These are phyloP conservation scores for Oophaga pumilio DNA, from an alignment of 2,113 vertebrate species.

Conservation along the genomic window DNA sequence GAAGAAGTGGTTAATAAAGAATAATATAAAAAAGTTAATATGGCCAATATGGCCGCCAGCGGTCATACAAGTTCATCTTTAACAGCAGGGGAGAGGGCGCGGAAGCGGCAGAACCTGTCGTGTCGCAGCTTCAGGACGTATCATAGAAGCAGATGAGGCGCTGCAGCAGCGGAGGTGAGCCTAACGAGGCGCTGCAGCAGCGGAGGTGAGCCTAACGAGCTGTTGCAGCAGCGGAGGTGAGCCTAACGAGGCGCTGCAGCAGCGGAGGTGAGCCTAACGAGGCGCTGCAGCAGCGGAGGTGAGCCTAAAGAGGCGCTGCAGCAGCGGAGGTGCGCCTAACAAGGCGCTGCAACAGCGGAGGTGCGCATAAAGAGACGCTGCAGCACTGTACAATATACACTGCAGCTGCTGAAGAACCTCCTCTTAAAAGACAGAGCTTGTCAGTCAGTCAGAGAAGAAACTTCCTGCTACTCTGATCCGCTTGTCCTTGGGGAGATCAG, in stretches of 20 bases:
- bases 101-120: not conserved
- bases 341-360: not conserved
- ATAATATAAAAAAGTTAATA: too few species aligned
- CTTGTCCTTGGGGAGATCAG: too few species aligned
- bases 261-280: not conserved
- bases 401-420: not conserved
- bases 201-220: not conserved
- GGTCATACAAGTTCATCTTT: not conserved
- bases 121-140: not conserved
- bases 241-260: not conserved
- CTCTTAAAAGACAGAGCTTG: too few species aligned
- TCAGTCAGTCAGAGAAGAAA: too few species aligned
- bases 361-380: not conserved
- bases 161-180: not conserved
- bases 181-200: not conserved
- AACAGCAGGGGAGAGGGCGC: too few species aligned
- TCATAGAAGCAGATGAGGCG: too few species aligned
- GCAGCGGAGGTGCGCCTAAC: not conserved
- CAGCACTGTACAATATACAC: not conserved
- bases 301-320: not conserved
- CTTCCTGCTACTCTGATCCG: too few species aligned
- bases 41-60: not conserved
- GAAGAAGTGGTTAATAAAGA: not conserved
- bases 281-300: not conserved
- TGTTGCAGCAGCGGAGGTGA: not conserved